Conservation (phyloP, 2,113 vertebrate genomes). For the Chauna torquata region DNA sequence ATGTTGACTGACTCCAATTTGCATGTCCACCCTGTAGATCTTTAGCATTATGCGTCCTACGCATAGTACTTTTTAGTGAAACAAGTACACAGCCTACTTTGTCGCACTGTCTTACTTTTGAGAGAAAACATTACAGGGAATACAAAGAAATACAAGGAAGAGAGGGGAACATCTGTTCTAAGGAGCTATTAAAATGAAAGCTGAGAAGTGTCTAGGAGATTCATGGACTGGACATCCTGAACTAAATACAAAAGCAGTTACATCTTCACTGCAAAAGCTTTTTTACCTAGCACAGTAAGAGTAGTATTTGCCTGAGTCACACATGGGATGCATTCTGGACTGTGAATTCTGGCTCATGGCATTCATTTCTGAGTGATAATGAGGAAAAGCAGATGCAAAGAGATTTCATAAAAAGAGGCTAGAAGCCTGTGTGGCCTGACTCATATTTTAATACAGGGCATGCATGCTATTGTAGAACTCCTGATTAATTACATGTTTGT, state of each 20-base stretch:
- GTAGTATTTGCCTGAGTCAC: neutral
- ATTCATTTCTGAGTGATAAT: constrained; percentile 12
- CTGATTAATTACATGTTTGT: neutral
- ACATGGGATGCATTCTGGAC: neutral
- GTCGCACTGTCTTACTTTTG: neutral
- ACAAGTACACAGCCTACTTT: neutral
- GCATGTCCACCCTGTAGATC: neutral
- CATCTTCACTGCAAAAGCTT: neutral
- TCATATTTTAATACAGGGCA: neutral
- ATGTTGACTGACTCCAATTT: neutral
- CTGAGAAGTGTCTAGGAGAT: neutral
- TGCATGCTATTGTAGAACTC: neutral
- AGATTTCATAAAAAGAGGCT: neutral
- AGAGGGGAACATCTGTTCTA: neutral
- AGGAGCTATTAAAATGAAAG: neutral
- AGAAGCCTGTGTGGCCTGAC: neutral
- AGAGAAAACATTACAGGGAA: neutral
- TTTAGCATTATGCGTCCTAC: neutral
- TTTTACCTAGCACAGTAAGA: neutral
- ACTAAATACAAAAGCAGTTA: neutral
- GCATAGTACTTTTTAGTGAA: neutral
- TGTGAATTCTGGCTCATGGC: neutral
- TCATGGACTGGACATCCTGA: fast-evolving
- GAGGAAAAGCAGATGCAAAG: neutral
- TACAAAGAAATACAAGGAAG: neutral